Evolutionary conservation across 2,888 invertebrate species (phyloP).

Genomic region (Cenopis cana): DNA sequence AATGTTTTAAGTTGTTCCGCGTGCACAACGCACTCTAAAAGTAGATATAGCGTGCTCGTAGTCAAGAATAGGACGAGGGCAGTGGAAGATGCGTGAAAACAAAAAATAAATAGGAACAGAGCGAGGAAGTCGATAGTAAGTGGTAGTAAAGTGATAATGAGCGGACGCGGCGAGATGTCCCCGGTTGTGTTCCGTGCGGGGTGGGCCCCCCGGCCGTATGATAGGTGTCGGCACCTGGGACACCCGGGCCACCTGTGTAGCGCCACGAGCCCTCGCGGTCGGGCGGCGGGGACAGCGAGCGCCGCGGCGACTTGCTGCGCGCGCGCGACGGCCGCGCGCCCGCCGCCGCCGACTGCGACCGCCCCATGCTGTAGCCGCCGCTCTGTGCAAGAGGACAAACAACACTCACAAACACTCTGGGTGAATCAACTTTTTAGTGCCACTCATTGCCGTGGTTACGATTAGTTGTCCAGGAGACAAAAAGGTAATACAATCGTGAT

Average conservation of each 20-base stretch:
- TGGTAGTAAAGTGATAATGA: conserved; percentile 82
- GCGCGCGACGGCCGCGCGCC: conserved; percentile 81
- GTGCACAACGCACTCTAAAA: conserved; percentile 52
- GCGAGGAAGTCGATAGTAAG: conserved; percentile 78
- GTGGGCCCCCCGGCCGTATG: conserved; percentile 57
- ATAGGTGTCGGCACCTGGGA: conserved; percentile 58
- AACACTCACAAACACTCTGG: conserved; percentile 40
- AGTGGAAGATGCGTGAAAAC: conserved; percentile 78
- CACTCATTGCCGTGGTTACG: no score
- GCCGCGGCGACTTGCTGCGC: conserved; percentile 92
- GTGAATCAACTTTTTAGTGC: no score
- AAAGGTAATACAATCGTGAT: no score
- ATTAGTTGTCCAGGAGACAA: no score
- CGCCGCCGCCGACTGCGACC: conserved; percentile 95
- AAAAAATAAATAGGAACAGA: conserved; percentile 69
- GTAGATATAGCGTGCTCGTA: conserved; percentile 70
- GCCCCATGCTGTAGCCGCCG: conserved; percentile 84
- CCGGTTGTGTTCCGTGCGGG: conserved; percentile 84
- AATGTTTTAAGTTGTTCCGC: conserved; percentile 26
- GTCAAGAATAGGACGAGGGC: conserved; percentile 69
- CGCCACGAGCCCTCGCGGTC: conserved; percentile 85
- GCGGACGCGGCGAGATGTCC: conserved; percentile 75
- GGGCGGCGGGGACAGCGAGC: conserved; percentile 93
- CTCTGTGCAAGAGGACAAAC: conserved; percentile 70
- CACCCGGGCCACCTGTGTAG: conserved; percentile 83